Evolutionary conservation across 2,797 vertebrate genomes (phyloP), one percentile per base, ranked within the genome.

Genomic region (Dryobates pubescens): DNA sequence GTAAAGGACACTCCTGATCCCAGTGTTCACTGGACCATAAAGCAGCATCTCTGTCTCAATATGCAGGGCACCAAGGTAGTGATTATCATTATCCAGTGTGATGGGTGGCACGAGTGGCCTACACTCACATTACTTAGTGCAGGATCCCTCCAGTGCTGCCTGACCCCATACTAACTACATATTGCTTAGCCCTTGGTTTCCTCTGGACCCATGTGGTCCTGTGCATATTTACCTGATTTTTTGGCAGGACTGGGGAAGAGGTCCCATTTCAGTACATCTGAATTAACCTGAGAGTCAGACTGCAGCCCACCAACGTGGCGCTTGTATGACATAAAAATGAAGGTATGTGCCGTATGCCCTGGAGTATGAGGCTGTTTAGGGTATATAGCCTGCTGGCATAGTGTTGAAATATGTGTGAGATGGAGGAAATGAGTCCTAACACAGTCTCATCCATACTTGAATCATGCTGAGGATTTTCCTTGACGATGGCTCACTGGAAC

Each of bases 71-170:
- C 9, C 7, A 3, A 6, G 24, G 51, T 27, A 59, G 9, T 0
- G 2, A 51, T 15, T 13, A 2, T 15, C 13, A 2, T 54, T 24
- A 38, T 20, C 59, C 32, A 3, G 22, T 7, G 10, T 38, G 32
- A 5, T 0, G 18, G 27, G 36, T 51, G 67, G 20, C 41, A 32
- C 0, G 0, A 41, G 30, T 4, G 23, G 11, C 16, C 41, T 41
- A 1, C 17, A 17, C 17, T 59, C 57, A 14, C 6, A 0, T 13
- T 5, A 3, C 17, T 74, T 5, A 13, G 20, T 17, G 30, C 51
- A 81, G 20, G 16, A 47, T 10, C 47, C 41, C 47, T 62, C 54
- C 36, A 36, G 51, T 43, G 14, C 51, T 67, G 59, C 7, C 51
- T 62, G 80, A 19, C 36, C 32, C 19, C 2, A 2, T 32, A 61